Percentiles rank a stretch among this genome's conserved stretches.
Evolutionary conservation across 2,888 invertebrate species (phyloP).

Genomic region (Coleophora deauratella): DNA sequence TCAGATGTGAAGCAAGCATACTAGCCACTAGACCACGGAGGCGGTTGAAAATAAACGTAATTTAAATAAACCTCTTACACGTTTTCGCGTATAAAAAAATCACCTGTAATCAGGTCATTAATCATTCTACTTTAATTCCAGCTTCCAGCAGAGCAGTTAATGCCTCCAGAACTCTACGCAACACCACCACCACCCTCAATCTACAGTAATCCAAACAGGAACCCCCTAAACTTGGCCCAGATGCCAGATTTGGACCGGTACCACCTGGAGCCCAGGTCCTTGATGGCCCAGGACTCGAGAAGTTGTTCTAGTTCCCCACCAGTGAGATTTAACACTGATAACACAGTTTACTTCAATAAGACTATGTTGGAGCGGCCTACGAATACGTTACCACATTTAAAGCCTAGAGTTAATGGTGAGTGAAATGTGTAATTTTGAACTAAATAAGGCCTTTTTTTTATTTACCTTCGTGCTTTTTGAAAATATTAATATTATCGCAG

Average conservation of each 20-base stretch:
- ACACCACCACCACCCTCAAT: conserved; percentile 42
- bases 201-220: conserved; percentile 49
- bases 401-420: conserved; percentile 44
- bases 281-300: conserved; percentile 34
- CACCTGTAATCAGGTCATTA: too few relatives aligned
- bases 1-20: too few relatives aligned
- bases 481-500: background rate
- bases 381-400: conserved; percentile 50
- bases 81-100: too few relatives aligned
- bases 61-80: too few relatives aligned
- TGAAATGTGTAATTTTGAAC: background rate
- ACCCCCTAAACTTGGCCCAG: conserved; percentile 49
- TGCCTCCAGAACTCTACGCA: conserved; percentile 56
- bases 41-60: too few relatives aligned
- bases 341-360: conserved; percentile 49
- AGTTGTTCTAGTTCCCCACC: conserved; percentile 56
- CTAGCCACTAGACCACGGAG: too few relatives aligned
- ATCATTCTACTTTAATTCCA: conserved; percentile 14
- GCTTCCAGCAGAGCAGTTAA: conserved; percentile 60
- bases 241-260: conserved; percentile 48
- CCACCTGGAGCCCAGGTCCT: conserved; percentile 17
- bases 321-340: conserved; percentile 53
- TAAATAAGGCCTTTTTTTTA: background rate
- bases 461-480: background rate
- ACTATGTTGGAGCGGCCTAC: conserved; percentile 37